phyloP scores from a whole-genome alignment of 1,140 invertebrate species.

The Drosophila lini region DNA sequence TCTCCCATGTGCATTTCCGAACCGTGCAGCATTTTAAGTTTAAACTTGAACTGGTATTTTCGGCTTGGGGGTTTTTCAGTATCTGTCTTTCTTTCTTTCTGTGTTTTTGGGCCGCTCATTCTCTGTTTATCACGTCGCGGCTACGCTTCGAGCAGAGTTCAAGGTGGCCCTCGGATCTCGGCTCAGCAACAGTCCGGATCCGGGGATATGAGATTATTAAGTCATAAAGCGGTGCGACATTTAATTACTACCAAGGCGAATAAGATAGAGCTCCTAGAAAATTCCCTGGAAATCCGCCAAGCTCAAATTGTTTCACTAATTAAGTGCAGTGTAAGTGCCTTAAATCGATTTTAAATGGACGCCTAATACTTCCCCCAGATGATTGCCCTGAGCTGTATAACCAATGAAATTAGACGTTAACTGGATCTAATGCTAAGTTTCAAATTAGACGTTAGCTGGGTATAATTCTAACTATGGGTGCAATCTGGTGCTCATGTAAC shows the following conservation, averaged over 20 bases:
- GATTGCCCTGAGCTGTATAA: conserved; percentile 24
- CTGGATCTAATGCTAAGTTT: conserved; percentile 13
- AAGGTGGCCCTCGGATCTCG: conserved; percentile 39
- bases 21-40: conserved; percentile 52
- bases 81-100: conserved; percentile 28
- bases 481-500: conserved; percentile 4
- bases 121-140: conserved; percentile 49
- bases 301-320: conserved; percentile 45
- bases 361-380: conserved; percentile 12
- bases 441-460: conserved; percentile 32
- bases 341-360: conserved; percentile 49
- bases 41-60: conserved; percentile 80
- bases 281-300: conserved; percentile 3
- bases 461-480: background rate
- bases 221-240: conserved; percentile 23
- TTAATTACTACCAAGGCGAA: conserved; percentile 62
- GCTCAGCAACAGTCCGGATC: conserved; percentile 38
- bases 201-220: conserved; percentile 23
- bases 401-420: conserved; percentile 32
- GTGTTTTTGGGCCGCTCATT: conserved; percentile 38
- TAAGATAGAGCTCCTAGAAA: conserved; percentile 27
- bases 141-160: conserved; percentile 60
- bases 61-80: conserved; percentile 47
- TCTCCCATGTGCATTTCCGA: conserved; percentile 67
- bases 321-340: conserved; percentile 33